These are phyloP conservation scores for Sisyra nigra DNA, from an alignment of 2,888 invertebrate species.

Conservation along the genomic window DNA sequence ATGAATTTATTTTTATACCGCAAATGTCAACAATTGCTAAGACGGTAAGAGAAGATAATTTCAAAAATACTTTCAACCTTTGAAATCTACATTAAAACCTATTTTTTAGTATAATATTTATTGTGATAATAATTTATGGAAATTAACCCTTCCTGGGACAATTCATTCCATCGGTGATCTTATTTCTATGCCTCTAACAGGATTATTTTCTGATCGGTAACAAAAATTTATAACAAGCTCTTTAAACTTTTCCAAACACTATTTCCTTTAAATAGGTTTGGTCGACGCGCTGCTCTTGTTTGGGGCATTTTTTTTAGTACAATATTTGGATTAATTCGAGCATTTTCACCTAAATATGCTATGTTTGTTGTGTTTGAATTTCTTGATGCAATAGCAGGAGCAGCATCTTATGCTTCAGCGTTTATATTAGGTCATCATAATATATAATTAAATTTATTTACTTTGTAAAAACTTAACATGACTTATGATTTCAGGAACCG, in stretches of 20 bases:
- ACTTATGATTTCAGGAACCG: constrained; percentile 45
- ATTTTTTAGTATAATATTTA: constrained; percentile 40
- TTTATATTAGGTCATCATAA: constrained; percentile 46
- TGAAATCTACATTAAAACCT: neutral
- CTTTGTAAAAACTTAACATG: too few relatives aligned
- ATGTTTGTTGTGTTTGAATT: constrained; percentile 56
- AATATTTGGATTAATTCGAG: constrained; percentile 47
- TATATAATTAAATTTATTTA: too few relatives aligned
- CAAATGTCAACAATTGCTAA: constrained; percentile 20
- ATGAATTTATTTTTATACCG: constrained; percentile 17
- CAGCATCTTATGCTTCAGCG: constrained; percentile 54
- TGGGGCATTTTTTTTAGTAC: constrained; percentile 40
- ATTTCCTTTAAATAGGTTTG: constrained; percentile 28
- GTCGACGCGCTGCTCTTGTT: constrained; percentile 40
- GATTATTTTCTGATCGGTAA: constrained; percentile 49
- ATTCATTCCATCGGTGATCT: constrained; percentile 60
- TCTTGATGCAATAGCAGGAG: constrained; percentile 49
- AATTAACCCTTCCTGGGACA: constrained; percentile 54
- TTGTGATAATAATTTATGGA: constrained; percentile 48
- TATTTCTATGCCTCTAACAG: constrained; percentile 47
- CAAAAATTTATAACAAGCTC: too few relatives aligned
- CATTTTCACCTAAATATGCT: constrained; percentile 50
- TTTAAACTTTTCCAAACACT: too few relatives aligned
- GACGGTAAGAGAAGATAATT: constrained; percentile 21
- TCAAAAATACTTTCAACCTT: too few relatives aligned